Base-by-base conservation (phyloP, 2,797 vertebrate genomes). In the Micrastur ruficollis region DNA sequence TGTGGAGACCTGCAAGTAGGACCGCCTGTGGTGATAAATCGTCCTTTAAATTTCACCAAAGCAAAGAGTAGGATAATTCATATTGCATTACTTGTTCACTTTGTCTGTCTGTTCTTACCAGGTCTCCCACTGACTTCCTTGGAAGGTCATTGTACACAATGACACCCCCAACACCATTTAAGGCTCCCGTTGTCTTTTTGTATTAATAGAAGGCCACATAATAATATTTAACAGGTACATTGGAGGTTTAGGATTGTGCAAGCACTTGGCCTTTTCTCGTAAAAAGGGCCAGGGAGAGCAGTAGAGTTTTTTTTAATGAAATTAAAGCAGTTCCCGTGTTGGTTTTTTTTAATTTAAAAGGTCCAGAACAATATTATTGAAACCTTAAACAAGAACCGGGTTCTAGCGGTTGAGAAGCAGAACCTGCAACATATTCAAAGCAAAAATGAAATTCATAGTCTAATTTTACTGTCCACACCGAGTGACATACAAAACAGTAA, bases 391-490 rank as follows among this genome's bases (percentile, higher is more conserved):
- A 71, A 47, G 74, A 47, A 14, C 2, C 3, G 20, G 25, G 15
- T 68, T 89, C 29, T 82, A 10, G 13, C 73, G 56, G 58, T 80
- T 68, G 61, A 82, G 82, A 70, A 93, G 80, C 59, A 70, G 47
- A 86, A 71, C 22, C 62, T 78, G 73, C 70, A 76, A 40, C 14
- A 8, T 31, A 26, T 34, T 86, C 72, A 21, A 78, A 83, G 92
- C 65, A 76, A 53, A 73, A 96, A 80, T 76, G 46, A 88, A 96
- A 89, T 5, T 31, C 58, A 67, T 95, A 92, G 93, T 81, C 71
- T 95, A 94, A 90, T 97, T 95, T 93, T 93, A 67, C 87, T 92
- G 34, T 93, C 91, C 47, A 34, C 59, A 44, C 63, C 78, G 74
- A 94, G 90, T 74, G 93, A 89, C 93, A 80, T 85, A n/a, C 0